Evolutionary conservation across 2,113 vertebrate genomes (phyloP).

Genomic region (Sphaerodactylus townsendi): DNA sequence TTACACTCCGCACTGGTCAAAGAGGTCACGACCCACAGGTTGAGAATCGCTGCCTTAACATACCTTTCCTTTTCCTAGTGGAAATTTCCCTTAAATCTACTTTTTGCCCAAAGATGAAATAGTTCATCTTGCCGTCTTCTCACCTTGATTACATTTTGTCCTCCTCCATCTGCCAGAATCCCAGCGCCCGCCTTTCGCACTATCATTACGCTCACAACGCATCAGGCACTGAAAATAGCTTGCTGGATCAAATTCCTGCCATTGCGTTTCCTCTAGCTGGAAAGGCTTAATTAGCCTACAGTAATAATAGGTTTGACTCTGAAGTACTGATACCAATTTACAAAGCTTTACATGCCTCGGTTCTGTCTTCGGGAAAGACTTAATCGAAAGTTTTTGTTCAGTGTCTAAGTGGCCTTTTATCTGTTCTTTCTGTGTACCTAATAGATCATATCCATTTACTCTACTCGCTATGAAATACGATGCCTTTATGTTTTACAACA

Average conservation of each 20-base stretch:
- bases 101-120: constrained; percentile 25
- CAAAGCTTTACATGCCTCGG: constrained; percentile 58
- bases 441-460: constrained; percentile 55
- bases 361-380: constrained; percentile 63
- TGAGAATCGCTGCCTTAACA: no score
- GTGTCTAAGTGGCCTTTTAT: constrained; percentile 61
- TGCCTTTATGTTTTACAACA: constrained; percentile 48
- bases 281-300: constrained; percentile 64
- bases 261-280: constrained; percentile 58
- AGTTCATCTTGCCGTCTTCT: constrained; percentile 39
- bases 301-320: constrained; percentile 68
- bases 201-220: constrained; percentile 50
- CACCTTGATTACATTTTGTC: constrained; percentile 46
- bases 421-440: constrained; percentile 33
- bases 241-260: constrained; percentile 51
- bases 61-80: not conserved
- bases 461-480: constrained; percentile 44
- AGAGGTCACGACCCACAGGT: no score
- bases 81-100: constrained; percentile 12
- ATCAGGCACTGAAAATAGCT: constrained; percentile 64
- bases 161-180: constrained; percentile 70
- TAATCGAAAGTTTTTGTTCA: constrained; percentile 66
- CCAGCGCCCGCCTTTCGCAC: constrained; percentile 52
- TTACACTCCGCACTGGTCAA: no score
- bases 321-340: constrained; percentile 62